These are phyloP conservation scores for Rhinichthys klamathensis DNA, from an alignment of 2,113 vertebrate species.

Conservation along the genomic window DNA sequence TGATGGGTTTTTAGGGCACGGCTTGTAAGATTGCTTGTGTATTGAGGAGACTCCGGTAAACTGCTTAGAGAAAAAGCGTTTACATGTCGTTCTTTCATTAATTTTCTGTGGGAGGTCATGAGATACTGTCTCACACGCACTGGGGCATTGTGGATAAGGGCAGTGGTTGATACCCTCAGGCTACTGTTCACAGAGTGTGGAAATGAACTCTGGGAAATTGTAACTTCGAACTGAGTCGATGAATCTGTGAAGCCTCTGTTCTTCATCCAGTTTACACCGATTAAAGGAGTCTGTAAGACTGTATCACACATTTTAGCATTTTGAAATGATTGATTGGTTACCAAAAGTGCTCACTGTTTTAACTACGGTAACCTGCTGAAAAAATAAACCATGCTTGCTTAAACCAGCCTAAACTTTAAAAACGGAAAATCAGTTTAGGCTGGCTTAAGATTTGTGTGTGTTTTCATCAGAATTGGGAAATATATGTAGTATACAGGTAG, in stretches of 20 bases:
- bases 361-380: not conserved
- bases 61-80: conserved; percentile 19
- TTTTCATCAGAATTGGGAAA: too few relatives aligned
- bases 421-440: too few relatives aligned
- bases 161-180: conserved; percentile 31
- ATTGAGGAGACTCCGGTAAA: not conserved
- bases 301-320: not conserved
- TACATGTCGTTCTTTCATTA: conserved; percentile 47
- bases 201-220: conserved; percentile 31
- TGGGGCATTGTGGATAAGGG: conserved; percentile 45
- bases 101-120: conserved; percentile 66
- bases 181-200: conserved; percentile 7
- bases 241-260: conserved; percentile 21
- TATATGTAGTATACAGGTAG: too few relatives aligned
- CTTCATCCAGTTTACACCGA: not conserved
- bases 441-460: too few relatives aligned
- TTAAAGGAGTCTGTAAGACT: not conserved
- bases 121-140: conserved; percentile 55
- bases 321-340: not conserved
- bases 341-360: not conserved
- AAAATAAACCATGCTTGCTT: not conserved
- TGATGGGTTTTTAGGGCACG: not conserved
- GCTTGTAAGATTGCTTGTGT: not conserved
- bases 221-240: conserved; percentile 9
- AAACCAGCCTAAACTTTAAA: not conserved